Evolutionary conservation across 2,113 vertebrate genomes (phyloP), one percentile per base, ranked within the genome.

Genomic region (Tenebrosternarchus preto): DNA sequence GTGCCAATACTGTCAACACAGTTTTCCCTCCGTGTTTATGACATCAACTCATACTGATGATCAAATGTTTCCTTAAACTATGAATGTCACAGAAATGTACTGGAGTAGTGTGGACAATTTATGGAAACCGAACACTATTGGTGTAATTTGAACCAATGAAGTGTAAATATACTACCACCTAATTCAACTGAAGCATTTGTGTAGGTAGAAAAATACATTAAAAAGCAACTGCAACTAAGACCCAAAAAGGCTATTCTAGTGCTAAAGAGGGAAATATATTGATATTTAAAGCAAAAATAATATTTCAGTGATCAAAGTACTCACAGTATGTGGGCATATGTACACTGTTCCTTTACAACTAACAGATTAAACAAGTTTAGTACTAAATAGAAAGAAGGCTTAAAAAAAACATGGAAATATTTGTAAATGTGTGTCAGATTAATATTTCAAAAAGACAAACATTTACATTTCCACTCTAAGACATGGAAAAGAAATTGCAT

Each of bases 301-400:
- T 93, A 85, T 88, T 91, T 92, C 91, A 91, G 90, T 90, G 91
- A 93, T 94, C 91, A 90, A 91, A 93, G 89, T 92, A 86, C 89
- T 92, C 72, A 80, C 92, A 94, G 93, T 93, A 87, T 81, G 92
- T 89, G 89, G 93, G 93, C 90, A 91, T 90, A 90, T 88, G 91
- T 90, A 93, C 93, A 93, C 88, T 67, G 22, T 56, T 43, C 46
- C 86, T 88, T 77, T 71, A 91, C 90, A 92, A 88, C 88, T 87
- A 86, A 92, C 91, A 92, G 87, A 91, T 91, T 91, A 92, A 93
- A 93, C 92, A 93, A 88, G 90, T 93, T 87, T 86, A 92, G 92
- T 93, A 93, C 88, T 91, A 88, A 91, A 87, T 92, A 92, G n/a
- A 46, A 16, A 36, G 61, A 61, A 67, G 50, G 19, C 4, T 93